Evolutionary conservation across 2,888 invertebrate genomes (phyloP).

Genomic region (Eupsilia transversa): DNA sequence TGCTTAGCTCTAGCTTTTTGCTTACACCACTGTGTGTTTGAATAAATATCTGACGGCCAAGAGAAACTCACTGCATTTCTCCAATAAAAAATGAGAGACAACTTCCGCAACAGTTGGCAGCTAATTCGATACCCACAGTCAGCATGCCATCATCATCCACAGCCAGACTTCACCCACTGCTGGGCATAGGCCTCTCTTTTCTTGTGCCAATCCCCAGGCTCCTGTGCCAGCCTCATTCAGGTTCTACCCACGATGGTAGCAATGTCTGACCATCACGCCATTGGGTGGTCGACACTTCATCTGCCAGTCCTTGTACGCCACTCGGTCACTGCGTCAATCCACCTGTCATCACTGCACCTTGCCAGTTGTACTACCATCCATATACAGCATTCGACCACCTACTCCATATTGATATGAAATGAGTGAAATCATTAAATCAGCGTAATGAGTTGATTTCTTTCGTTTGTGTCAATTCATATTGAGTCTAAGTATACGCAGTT

Average conservation of each 20-base stretch:
- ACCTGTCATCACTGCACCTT: no score
- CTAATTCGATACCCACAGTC: not conserved
- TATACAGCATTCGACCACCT: not conserved
- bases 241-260: no score
- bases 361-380: no score
- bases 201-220: no score
- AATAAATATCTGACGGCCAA: not conserved
- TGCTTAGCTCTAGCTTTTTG: not conserved
- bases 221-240: no score
- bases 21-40: not conserved
- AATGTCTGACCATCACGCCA: no score
- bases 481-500: slow-evolving; percentile 75
- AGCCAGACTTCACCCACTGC: no score
- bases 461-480: slow-evolving; percentile 72
- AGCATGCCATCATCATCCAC: not conserved
- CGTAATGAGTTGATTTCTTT: slow-evolving; percentile 44
- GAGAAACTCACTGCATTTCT: not conserved
- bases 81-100: not conserved
- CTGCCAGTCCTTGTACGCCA: no score
- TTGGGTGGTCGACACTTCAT: no score
- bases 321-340: no score
- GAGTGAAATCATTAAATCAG: slow-evolving; percentile 59
- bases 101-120: not conserved
- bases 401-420: slow-evolving; percentile 32
- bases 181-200: no score